Evolutionary conservation across 2,888 invertebrate genomes (phyloP).

Genomic region (Pharmacophagus antenor): DNA sequence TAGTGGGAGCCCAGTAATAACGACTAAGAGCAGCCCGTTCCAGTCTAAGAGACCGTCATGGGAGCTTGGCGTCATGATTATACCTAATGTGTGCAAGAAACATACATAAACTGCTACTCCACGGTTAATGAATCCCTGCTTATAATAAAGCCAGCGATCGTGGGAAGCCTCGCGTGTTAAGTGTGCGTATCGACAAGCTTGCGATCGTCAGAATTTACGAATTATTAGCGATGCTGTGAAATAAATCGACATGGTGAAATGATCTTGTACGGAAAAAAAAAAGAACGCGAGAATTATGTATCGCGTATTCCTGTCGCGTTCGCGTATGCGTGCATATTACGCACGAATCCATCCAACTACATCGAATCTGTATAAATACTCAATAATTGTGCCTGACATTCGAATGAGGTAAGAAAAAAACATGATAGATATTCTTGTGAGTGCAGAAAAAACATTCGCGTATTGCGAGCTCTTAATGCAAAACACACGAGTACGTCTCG

Average conservation of each 20-base stretch:
- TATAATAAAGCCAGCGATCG: conserved; percentile 44
- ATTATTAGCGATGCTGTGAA: not conserved
- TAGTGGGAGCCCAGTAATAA: conserved; percentile 41
- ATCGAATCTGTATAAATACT: no score
- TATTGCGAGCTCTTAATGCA: conserved; percentile 31
- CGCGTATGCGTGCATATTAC: no score
- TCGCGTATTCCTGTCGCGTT: no score
- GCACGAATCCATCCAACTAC: no score
- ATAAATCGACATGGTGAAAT: not conserved
- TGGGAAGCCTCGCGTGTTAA: conserved; percentile 43
- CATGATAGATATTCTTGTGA: no score
- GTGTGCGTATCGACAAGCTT: not conserved
- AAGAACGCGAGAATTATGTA: no score
- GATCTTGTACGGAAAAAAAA: no score
- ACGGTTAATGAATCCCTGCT: conserved; percentile 48
- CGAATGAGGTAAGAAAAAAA: conserved; percentile 42
- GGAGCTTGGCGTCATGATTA: conserved; percentile 62
- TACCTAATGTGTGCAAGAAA: conserved; percentile 46
- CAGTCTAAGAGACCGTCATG: conserved; percentile 70
- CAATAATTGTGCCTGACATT: conserved; percentile 43
- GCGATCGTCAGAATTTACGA: not conserved
- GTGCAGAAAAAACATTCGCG: conserved; percentile 38
- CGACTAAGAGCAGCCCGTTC: conserved; percentile 47
- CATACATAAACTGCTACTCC: conserved; percentile 41
- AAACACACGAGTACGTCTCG: conserved; percentile 38